These are phyloP conservation scores for Pongo abelii DNA, from an alignment of 2,113 vertebrate genomes.

Conservation along the genomic window DNA sequence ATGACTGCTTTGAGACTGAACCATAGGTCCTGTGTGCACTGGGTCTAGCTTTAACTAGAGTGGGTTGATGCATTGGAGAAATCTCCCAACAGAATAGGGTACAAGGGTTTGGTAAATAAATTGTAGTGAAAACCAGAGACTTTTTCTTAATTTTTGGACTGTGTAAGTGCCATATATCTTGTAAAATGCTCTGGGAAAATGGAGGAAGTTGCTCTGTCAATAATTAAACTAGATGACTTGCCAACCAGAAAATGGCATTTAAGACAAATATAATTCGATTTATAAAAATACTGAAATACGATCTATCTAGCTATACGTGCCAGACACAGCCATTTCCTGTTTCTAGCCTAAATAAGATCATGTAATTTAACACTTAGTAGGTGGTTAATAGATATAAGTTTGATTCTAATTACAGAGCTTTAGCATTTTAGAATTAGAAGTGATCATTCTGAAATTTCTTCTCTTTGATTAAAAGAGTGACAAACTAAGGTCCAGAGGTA, in stretches of 20 bases:
- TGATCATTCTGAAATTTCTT: not conserved
- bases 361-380: not conserved
- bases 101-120: not conserved
- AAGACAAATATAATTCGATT: not conserved
- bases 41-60: not conserved
- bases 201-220: not conserved
- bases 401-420: not conserved
- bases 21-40: fast-evolving
- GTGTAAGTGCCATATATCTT: not conserved
- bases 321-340: not conserved
- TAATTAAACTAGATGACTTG: not conserved
- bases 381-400: not conserved
- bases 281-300: not conserved
- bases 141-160: not conserved
- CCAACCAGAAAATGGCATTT: not conserved
- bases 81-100: not conserved
- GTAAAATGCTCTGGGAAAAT: not conserved
- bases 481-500: not conserved
- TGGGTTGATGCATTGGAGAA: no score
- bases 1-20: not conserved
- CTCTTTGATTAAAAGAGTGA: not conserved
- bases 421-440: not conserved
- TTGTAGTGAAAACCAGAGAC: not conserved
- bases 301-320: not conserved
- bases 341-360: not conserved